phyloP scores from a whole-genome alignment of 2,888 invertebrate species.

The Aspidiotus destructor region DNA sequence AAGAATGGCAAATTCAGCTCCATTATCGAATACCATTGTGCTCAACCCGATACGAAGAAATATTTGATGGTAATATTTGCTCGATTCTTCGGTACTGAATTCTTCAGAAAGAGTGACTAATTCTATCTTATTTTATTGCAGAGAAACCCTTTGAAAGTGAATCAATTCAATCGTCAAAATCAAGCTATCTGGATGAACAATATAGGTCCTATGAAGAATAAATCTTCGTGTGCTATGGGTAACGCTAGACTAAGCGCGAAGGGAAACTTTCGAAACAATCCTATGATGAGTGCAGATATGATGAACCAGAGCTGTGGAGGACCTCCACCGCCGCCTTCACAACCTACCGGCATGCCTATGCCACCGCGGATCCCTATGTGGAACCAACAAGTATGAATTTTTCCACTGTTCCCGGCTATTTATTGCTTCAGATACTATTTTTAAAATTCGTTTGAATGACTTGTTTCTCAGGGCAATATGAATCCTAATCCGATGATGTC shows the following conservation, averaged over 20 bases:
- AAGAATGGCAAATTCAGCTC: constrained; percentile 79
- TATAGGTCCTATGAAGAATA: constrained; percentile 45
- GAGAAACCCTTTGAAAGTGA: constrained; percentile 84
- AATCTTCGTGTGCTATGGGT: constrained; percentile 39
- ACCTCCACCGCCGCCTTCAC: constrained; percentile 6
- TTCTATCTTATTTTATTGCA: constrained; percentile 44
- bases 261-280: constrained; percentile 42
- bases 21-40: constrained; percentile 90
- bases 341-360: constrained; percentile 33
- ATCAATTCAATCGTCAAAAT: constrained; percentile 74
- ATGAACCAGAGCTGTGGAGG: constrained; percentile 26
- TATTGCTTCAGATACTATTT: neutral
- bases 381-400: constrained; percentile 35
- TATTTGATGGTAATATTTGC: constrained; percentile 64
- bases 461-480: constrained; percentile 26
- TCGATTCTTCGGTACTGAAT: neutral
- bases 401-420: neutral
- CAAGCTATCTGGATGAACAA: constrained; percentile 71
- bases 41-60: constrained; percentile 88
- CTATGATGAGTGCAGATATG: constrained; percentile 27
- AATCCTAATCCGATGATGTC: constrained; percentile 24
- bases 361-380: constrained; percentile 36
- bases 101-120: neutral
- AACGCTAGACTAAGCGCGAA: neutral
- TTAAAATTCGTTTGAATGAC: neutral